phyloP scores from a whole-genome alignment of 2,797 vertebrate genomes.

The Hippopotamyrus pictus region DNA sequence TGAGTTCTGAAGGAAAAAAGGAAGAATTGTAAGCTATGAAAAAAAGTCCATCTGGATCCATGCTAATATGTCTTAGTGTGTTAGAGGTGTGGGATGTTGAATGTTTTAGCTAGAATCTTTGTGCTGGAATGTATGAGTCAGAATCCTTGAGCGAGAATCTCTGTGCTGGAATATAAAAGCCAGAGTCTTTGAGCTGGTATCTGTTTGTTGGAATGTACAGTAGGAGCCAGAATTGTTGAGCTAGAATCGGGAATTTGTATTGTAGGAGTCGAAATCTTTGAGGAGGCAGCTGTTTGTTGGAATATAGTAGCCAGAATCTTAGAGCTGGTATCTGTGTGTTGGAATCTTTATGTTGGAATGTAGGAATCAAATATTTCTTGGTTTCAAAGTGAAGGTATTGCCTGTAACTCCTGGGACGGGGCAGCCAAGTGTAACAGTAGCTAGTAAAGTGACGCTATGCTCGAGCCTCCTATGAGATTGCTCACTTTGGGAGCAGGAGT shows the following conservation, averaged over 20 bases:
- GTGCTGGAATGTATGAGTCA: neutral
- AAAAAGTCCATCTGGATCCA: neutral
- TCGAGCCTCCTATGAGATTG: neutral
- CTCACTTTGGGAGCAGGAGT: slow-evolving; percentile 13
- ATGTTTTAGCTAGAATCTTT: slow-evolving; percentile 6
- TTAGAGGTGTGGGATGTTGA: neutral
- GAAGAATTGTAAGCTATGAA: slow-evolving; percentile 6
- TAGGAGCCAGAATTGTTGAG: neutral
- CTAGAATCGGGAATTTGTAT: neutral
- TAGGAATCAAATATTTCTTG: neutral
- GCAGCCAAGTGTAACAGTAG: neutral
- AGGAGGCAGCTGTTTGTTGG: neutral
- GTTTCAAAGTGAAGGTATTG: neutral
- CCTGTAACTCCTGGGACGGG: neutral
- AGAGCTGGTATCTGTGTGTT: neutral
- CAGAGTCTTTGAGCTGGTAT: neutral
- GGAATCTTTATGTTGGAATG: neutral
- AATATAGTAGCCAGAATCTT: neutral
- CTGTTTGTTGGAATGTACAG: neutral
- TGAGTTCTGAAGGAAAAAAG: neutral
- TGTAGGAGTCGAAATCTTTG: neutral
- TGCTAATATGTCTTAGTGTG: neutral
- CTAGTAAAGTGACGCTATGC: neutral
- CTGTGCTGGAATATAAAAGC: neutral
- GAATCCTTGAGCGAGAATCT: neutral